Base-by-base conservation (phyloP, 2,797 vertebrate genomes). In the Saxicola maurus region DNA sequence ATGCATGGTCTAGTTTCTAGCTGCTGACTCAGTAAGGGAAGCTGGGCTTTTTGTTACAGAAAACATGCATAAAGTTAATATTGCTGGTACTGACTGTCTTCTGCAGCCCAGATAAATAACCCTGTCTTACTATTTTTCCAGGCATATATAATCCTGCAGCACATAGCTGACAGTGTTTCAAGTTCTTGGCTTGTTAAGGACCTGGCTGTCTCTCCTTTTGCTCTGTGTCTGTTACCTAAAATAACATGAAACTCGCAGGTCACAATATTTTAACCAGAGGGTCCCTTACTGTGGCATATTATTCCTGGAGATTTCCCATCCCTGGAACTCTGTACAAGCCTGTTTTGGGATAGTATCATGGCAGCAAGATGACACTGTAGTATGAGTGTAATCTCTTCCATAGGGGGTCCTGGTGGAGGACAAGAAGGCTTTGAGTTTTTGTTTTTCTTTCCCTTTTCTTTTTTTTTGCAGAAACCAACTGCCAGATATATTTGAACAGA, bases 331-430 rank as follows among this genome's bases (percentile, higher is more conserved):
- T 30, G 35, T 7, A 74, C 1, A 10, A 65, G 38, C 30, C 21
- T 85, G 25, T 38, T 45, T 57, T 1, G 0, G 42, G 25, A 31
- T 33, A 53, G 42, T 2, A 1, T 52, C 1, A 0, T 49, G 12
- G 40, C 45, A 74, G 42, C 21, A 73, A 49, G 11, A 20, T 2
- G 1, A 37, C 48, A 38, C 27, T 67, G 59, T 64, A 78, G 27
- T 20, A 21, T 14, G 14, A 56, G 11, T 17, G 13, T 55, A 11
- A 67, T 64, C 28, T 86, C 31, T 23, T 55, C 20, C 33, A 74
- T 62, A 45, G 43, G 11, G 17, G 10, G 4, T 62, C 31, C 30
- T 75, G 15, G 25, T 42, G 5, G 28, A 76, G 51, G 30, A 40
- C 24, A 46, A 56, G 27, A 48, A 45, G 11, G 28, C 27, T 93